phyloP scores from a whole-genome alignment of 2,113 vertebrate species.

The Xenopus laevis region DNA sequence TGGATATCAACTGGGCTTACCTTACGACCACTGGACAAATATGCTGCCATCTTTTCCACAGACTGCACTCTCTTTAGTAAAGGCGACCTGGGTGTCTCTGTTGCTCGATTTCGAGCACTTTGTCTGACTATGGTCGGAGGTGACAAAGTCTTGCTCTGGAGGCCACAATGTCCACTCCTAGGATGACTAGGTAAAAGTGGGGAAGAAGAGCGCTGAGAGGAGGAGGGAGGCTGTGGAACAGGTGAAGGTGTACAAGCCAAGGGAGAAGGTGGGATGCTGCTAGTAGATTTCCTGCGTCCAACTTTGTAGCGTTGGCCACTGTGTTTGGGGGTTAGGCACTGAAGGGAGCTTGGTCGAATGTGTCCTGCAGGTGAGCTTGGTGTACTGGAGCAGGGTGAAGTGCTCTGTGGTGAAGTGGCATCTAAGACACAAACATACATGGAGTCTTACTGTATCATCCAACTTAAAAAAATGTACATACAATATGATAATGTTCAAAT shows the following conservation, averaged over 20 bases:
- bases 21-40: conserved; percentile 69
- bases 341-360: conserved; percentile 88
- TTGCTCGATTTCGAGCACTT: conserved; percentile 71
- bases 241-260: conserved; percentile 83
- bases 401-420: conserved; percentile 78
- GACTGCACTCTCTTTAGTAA: conserved; percentile 88
- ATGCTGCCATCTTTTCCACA: conserved; percentile 77
- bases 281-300: conserved; percentile 91
- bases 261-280: conserved; percentile 93
- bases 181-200: conserved; percentile 73
- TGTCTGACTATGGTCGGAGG: conserved; percentile 80
- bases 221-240: conserved; percentile 68
- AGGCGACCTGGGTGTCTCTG: conserved; percentile 78
- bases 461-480: too few species aligned
- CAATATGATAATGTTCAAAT: too few species aligned
- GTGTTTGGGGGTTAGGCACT: conserved; percentile 86
- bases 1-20: conserved; percentile 47
- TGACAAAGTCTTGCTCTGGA: conserved; percentile 79
- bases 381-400: conserved; percentile 86
- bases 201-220: conserved; percentile 83
- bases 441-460: too few species aligned
- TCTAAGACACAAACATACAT: conserved; percentile 61
- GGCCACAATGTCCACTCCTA: conserved; percentile 69
- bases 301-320: conserved; percentile 80
- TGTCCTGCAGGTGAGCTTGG: conserved; percentile 87